Evolutionary conservation across 2,888 invertebrate genomes (phyloP), one percentile per base, ranked within the genome.

Genomic region (Cheilosia pagana): DNA sequence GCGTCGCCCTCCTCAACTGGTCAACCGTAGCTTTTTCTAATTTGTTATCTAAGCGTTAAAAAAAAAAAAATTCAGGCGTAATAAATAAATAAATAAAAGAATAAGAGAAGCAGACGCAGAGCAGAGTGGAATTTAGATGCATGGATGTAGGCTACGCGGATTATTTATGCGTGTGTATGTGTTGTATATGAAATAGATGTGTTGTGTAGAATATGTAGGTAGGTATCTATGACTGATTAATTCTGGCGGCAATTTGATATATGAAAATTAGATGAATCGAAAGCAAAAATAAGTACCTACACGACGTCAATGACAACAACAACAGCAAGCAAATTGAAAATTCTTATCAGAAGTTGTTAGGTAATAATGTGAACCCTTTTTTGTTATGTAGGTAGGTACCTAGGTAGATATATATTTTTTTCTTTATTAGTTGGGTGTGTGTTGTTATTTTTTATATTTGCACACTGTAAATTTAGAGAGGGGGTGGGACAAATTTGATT

Each of bases 61-160:
- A 71, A 70, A 71, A 71, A 67, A 59, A 35, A 25, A 25, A 10
- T 35, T 35, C 35, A 12, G 12, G 35, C 35, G 3, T 12, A 53
- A 62, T 48, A 77, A 45, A 71, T 71, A 78, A 62, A 78, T 78
- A 78, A 70, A 76, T 59, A 53, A 71, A 52, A 59, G 52, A 77
- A 77, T 43, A 77, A 78, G 7, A 43, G 12, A 28, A 12, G 31
- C n/a, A 48, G 28, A 77, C 63, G 7, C 31, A 21, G 39, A 12
- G 48, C n/a, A 48, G 28, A 48, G 23, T n/a, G 28, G 50, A 59
- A 19, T 14, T 12, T 25, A 16, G n/a, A 71, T 52, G 63, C 25
- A 25, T 43, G 23, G 55, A 71, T 78, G 71, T 59, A 48, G 62
- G 50, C 55, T 63, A 70, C 39, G 28, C 39, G 28, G 43, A 10